phyloP scores from a whole-genome alignment of 2,888 invertebrate genomes.

The Lumbricus terrestris region DNA sequence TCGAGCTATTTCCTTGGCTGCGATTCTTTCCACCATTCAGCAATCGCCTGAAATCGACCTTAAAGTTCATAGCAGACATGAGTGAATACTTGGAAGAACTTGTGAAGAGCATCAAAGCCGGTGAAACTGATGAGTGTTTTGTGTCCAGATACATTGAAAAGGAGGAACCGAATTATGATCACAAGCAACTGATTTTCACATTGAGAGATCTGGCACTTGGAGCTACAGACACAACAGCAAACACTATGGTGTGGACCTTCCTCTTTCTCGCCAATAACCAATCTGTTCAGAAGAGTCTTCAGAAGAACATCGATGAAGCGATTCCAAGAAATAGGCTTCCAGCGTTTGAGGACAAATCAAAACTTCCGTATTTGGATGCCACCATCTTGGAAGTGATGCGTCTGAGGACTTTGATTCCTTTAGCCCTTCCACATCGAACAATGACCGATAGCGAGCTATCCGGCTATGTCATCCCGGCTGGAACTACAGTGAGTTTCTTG shows the following conservation, averaged over 20 bases:
- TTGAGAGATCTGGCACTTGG: constrained; percentile 22
- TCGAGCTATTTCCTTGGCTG: background rate
- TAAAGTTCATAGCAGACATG: background rate
- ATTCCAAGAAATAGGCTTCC: background rate
- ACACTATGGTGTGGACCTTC: constrained; percentile 14
- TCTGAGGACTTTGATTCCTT: background rate
- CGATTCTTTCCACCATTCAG: constrained; percentile 15
- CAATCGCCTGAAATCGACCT: background rate
- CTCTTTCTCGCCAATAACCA: constrained; percentile 14
- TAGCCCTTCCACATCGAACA: constrained; percentile 25
- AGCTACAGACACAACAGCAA: constrained; percentile 19
- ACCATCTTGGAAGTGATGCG: constrained; percentile 22
- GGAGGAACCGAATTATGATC: constrained; percentile 6
- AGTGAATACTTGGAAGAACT: background rate
- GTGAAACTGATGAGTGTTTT: background rate
- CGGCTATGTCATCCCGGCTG: background rate
- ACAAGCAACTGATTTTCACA: constrained; percentile 11
- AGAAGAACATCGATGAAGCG: constrained; percentile 13
- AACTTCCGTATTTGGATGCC: constrained; percentile 12
- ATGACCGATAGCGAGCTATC: background rate
- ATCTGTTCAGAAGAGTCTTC: background rate
- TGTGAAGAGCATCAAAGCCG: background rate
- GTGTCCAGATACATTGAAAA: background rate
- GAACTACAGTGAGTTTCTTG: background rate
- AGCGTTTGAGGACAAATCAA: constrained; percentile 6